A percentile compares a stretch with the other conserved stretches of the same genome.
phyloP scores from a whole-genome alignment of 1,140 invertebrate species.

The Drosophila grimshawi region DNA sequence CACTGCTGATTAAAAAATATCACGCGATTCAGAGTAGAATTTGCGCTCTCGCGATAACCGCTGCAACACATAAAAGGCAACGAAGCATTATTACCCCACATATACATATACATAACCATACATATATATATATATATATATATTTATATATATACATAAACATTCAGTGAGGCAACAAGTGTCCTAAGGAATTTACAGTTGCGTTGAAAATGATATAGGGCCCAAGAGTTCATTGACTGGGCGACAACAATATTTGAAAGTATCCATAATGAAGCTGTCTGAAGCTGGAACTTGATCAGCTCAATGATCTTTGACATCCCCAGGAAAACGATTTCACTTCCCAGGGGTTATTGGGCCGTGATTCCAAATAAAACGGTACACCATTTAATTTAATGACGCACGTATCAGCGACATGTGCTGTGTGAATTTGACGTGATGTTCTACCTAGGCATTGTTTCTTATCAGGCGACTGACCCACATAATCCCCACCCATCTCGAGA shows the following conservation, averaged over 20 bases:
- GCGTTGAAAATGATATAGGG: conserved; percentile 7
- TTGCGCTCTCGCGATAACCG: conserved; percentile 58
- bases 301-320: conserved; percentile 65
- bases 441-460: conserved; percentile 15
- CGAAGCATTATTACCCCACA: not conserved
- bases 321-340: conserved; percentile 27
- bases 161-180: not conserved
- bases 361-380: conserved; percentile 24
- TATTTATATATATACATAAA: not conserved
- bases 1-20: conserved; percentile 77
- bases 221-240: conserved; percentile 49
- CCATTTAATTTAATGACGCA: not conserved
- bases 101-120: not conserved
- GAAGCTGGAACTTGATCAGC: conserved; percentile 17
- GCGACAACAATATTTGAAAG: conserved; percentile 3
- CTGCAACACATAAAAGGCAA: conserved; percentile 9
- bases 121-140: not conserved
- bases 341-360: conserved; percentile 41
- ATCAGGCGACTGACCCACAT: conserved; percentile 21
- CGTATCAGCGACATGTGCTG: conserved; percentile 3
- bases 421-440: conserved; percentile 34
- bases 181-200: conserved; percentile 24
- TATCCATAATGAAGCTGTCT: not conserved
- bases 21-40: conserved; percentile 78
- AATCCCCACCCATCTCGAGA: not conserved